Percentiles rank a stretch among this genome's conserved stretches.
These are phyloP conservation scores for Falcunculus frontatus DNA, from an alignment of 2,113 vertebrate species.

Conservation along the genomic window DNA sequence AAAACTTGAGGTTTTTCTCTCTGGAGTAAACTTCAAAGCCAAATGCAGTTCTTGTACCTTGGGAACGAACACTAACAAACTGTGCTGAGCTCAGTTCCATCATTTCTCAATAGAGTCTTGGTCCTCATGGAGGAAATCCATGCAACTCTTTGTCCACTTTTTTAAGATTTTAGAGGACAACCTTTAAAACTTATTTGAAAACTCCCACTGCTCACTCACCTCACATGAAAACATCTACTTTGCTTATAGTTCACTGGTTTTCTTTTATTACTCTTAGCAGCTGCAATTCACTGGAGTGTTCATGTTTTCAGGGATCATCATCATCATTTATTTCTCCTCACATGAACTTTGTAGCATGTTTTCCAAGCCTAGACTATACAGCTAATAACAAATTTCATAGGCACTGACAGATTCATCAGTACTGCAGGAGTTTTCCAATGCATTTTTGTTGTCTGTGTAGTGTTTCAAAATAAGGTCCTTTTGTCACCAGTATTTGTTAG, in stretches of 20 bases:
- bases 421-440: neutral
- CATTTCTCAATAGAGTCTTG: neutral
- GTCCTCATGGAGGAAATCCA: neutral
- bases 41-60: neutral
- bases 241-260: neutral
- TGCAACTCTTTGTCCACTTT: neutral
- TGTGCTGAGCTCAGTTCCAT: neutral
- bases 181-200: neutral
- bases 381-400: neutral
- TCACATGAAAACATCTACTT: neutral
- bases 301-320: neutral
- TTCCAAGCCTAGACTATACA: neutral
- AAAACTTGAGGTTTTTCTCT: neutral
- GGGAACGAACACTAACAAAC: neutral
- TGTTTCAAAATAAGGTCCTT: neutral
- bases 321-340: neutral
- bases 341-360: neutral
- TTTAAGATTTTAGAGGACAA: neutral
- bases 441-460: neutral
- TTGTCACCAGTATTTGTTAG: neutral
- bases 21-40: neutral
- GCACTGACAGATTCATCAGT: neutral
- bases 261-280: neutral
- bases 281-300: neutral
- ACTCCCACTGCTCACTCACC: neutral